These are phyloP conservation scores for Agrilus planipennis DNA, from an alignment of 1,140 invertebrate genomes.

Conservation along the genomic window DNA sequence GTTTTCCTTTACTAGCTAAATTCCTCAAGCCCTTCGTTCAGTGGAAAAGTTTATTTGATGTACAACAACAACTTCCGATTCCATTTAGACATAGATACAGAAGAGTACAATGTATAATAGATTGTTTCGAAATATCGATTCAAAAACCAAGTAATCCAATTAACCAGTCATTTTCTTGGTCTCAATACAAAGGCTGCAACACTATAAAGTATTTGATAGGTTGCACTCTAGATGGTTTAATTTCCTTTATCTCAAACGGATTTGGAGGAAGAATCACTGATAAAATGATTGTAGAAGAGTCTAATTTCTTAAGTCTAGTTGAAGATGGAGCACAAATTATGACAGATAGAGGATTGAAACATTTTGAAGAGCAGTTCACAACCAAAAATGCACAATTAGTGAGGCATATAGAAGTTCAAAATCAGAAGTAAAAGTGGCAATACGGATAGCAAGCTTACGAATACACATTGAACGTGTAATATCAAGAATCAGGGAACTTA, in stretches of 20 bases:
- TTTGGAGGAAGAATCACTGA: slow-evolving; percentile 19
- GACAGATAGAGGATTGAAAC: slow-evolving; percentile 19
- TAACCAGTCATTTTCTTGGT: slow-evolving; percentile 4
- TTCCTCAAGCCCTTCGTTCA: background rate
- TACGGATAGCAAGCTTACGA: slow-evolving; percentile 32
- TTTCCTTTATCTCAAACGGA: slow-evolving; percentile 21
- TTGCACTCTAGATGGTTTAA: slow-evolving; percentile 18
- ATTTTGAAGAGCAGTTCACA: background rate
- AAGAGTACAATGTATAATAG: slow-evolving; percentile 4
- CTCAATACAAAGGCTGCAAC: slow-evolving; percentile 14
- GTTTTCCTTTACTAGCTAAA: background rate
- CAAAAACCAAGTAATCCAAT: slow-evolving; percentile 7
- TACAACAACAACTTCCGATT: background rate
- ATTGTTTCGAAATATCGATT: slow-evolving; percentile 9
- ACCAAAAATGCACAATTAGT: slow-evolving; percentile 15
- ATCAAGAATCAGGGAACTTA: slow-evolving; percentile 29
- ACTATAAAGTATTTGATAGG: slow-evolving; percentile 23
- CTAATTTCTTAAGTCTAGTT: slow-evolving; percentile 14
- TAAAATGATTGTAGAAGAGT: slow-evolving; percentile 13
- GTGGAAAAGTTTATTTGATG: background rate
- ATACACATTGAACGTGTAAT: slow-evolving; percentile 34
- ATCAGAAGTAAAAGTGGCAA: slow-evolving; percentile 27
- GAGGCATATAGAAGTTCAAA: slow-evolving; percentile 16
- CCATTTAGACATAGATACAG: background rate
- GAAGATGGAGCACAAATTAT: slow-evolving; percentile 9